Evolutionary conservation across 2,113 vertebrate genomes (phyloP), one percentile per base, ranked within the genome.

Genomic region (Hippocampus barbouri): DNA sequence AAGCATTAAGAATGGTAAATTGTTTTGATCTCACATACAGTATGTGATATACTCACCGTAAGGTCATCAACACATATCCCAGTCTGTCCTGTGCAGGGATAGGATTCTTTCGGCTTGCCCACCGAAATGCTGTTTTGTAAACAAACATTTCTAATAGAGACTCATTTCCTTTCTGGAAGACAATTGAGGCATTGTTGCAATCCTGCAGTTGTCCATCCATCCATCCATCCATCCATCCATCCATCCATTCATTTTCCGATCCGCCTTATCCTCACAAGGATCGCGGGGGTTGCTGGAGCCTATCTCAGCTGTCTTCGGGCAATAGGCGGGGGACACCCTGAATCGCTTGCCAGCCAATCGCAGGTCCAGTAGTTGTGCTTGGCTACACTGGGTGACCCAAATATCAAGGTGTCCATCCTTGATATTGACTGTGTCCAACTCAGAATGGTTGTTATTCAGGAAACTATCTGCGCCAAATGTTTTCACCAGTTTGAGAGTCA

Each of bases 401-500:
- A 3, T 51, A 18, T 16, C 47, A 51, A 51, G 15, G 16, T 51
- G 47, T 18, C 16, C 12, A 45, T 14, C 43, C 43, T 45, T 45
- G 2, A 45, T 56, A 6, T 23, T 56, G 21, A 56, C 53, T 56
- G 53, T n/a, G 43, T 54, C 18, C 53, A 54, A 54, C 64, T 64
- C 56, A 78, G 71, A 76, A 57, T 27, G 11, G 49, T 30, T 70
- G 38, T 61, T 73, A 34, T 34, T 8, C 20, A 68, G 47, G 53
- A 65, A 34, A 40, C 9, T 4, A 64, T 66, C 14, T 66, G n/a
- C 23, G 27, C 15, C 23, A 27, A 66, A 27, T 27, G 11, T 16
- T 45, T 2, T 15, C 25, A 1, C 20, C 34, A 40, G 60, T 40
- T 41, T 41, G 20, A 63, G 18, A 63, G 61, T 63, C 34, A 41